These are phyloP conservation scores for Pentalonia nigronervosa DNA, from an alignment of 1,140 invertebrate species.

Conservation along the genomic window DNA sequence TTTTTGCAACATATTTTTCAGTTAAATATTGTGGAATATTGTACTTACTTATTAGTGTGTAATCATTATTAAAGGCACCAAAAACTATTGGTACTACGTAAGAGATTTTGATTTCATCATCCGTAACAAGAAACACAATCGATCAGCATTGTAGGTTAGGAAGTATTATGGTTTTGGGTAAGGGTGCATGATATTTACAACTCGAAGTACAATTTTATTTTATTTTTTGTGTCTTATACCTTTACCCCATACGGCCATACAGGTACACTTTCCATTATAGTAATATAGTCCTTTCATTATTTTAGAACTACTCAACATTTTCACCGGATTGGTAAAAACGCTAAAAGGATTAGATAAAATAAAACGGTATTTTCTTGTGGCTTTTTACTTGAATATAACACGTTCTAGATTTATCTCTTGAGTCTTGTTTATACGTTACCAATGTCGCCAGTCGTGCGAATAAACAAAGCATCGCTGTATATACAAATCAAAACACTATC, in stretches of 20 bases:
- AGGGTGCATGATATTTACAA: background rate
- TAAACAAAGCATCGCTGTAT: background rate
- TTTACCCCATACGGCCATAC: background rate
- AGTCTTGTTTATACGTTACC: background rate
- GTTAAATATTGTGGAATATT: background rate
- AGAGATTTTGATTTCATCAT: too few relatives aligned
- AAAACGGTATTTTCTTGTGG: conserved; percentile 4
- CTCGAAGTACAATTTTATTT: background rate
- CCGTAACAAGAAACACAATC: too few relatives aligned
- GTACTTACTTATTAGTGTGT: too few relatives aligned
- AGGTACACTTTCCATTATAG: background rate
- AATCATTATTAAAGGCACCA: background rate
- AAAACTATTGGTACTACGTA: background rate
- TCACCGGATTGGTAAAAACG: conserved; percentile 9
- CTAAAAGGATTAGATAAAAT: conserved; percentile 49
- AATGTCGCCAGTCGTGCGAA: background rate
- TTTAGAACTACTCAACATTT: conserved; percentile 17
- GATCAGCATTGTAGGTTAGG: background rate
- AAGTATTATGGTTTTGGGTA: too few relatives aligned
- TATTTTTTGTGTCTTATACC: background rate
- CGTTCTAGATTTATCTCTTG: conserved; percentile 17
- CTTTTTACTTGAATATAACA: background rate
- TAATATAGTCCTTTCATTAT: background rate
- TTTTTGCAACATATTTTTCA: background rate
- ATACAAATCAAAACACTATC: conserved; percentile 30